Conservation (phyloP, 2,797 vertebrate genomes). For the Sebastes steindachneri region DNA sequence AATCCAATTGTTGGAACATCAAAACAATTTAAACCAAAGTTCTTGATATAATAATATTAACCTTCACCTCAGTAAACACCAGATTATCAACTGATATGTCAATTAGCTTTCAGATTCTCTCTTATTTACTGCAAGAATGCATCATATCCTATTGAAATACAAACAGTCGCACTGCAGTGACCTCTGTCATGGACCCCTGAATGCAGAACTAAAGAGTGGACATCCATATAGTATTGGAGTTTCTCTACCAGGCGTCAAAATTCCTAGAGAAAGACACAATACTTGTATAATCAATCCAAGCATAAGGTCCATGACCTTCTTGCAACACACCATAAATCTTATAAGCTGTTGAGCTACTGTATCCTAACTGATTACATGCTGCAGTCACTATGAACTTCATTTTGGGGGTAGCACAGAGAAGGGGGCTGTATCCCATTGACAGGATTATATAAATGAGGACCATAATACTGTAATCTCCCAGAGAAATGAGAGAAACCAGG, state of each 20-base stretch:
- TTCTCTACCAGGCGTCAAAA: conserved; percentile 23
- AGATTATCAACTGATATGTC: background rate
- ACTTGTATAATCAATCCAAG: conserved; percentile 49
- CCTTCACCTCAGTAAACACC: conserved; percentile 2
- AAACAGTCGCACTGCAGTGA: background rate
- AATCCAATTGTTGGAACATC: background rate
- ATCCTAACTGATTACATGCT: conserved; percentile 67
- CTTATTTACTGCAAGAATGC: background rate
- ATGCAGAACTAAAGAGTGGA: background rate
- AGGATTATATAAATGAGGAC: conserved; percentile 74
- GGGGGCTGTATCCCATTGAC: conserved; percentile 70
- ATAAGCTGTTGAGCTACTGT: conserved; percentile 61
- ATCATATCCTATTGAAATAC: background rate
- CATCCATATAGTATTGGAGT: background rate
- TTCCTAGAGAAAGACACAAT: conserved; percentile 48
- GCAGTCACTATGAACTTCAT: conserved; percentile 61
- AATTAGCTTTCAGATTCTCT: background rate
- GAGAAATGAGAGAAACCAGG: conserved; percentile 66
- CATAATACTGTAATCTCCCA: conserved; percentile 77
- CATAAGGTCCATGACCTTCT: conserved; percentile 66
- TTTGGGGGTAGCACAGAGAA: conserved; percentile 53
- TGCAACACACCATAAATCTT: conserved; percentile 60
- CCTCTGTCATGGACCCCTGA: background rate
- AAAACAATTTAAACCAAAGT: background rate
- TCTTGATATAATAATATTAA: background rate